Percentiles rank a stretch among this genome's conserved stretches.
Conservation (phyloP, 2,888 invertebrate genomes). For the Ypsolopha scabrella region DNA sequence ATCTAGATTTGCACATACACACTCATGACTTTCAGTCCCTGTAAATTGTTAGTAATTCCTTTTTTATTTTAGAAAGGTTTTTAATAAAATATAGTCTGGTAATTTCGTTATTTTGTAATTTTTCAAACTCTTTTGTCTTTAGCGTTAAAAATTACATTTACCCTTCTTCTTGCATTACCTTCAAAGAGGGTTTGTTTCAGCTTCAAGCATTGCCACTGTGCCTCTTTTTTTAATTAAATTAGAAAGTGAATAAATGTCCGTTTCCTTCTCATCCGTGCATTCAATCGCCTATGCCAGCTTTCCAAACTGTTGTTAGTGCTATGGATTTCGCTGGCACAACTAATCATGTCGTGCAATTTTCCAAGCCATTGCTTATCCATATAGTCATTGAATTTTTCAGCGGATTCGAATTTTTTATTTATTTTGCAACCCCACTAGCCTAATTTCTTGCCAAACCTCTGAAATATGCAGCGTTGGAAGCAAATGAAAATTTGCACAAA, state of each 20-base stretch:
- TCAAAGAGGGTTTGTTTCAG: slow-evolving; percentile 4
- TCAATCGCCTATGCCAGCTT: not conserved
- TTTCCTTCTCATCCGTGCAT: not conserved
- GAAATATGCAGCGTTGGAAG: not conserved
- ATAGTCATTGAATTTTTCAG: not conserved
- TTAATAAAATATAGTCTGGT: not conserved
- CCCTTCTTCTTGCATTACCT: slow-evolving; percentile 3
- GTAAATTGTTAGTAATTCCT: too few species aligned
- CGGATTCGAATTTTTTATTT: not conserved
- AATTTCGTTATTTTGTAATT: not conserved
- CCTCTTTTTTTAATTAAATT: slow-evolving; percentile 4
- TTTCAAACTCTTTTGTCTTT: not conserved
- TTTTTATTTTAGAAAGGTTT: slow-evolving; percentile 1
- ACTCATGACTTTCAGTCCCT: too few species aligned
- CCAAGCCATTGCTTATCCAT: not conserved
- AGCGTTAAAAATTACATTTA: slow-evolving; percentile 3
- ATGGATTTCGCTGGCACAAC: not conserved
- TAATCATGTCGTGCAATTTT: not conserved
- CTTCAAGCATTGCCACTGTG: slow-evolving; percentile 3
- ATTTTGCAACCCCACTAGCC: not conserved
- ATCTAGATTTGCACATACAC: too few species aligned
- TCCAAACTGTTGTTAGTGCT: not conserved
- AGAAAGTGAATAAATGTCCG: not conserved
- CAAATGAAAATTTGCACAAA: slow-evolving; percentile 3
- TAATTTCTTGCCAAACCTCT: slow-evolving; percentile 3